These are phyloP conservation scores for Heliangelus exortis DNA, from an alignment of 2,797 vertebrate genomes.

Conservation along the genomic window DNA sequence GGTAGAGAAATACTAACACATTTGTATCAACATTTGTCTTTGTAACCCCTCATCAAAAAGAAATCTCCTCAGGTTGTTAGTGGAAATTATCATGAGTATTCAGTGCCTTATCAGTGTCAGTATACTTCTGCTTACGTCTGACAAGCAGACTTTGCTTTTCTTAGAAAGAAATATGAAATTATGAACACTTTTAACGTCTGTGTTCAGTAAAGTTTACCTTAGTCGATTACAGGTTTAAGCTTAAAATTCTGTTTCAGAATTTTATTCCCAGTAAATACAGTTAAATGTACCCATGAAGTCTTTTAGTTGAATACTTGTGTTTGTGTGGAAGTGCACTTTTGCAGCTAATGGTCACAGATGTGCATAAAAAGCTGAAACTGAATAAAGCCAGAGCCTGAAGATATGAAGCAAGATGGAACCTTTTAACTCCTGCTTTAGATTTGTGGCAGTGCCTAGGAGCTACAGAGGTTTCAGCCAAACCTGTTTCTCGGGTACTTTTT, in stretches of 20 bases:
- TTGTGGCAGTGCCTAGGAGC: background rate
- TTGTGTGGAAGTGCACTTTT: background rate
- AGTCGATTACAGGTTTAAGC: background rate
- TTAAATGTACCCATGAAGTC: background rate
- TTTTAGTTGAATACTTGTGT: background rate
- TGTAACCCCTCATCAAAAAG: background rate
- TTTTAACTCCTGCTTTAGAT: background rate
- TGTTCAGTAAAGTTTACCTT: conserved; percentile 6
- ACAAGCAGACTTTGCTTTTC: background rate
- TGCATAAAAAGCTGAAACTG: background rate
- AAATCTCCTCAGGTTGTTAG: background rate
- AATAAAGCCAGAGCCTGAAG: background rate
- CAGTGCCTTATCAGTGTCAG: background rate
- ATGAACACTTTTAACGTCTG: background rate
- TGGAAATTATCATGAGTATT: background rate
- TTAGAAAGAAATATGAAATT: background rate
- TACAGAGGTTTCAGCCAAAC: background rate
- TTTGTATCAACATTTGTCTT: background rate
- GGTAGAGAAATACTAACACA: background rate
- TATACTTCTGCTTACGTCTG: background rate
- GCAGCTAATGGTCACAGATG: background rate
- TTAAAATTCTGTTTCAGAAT: conserved; percentile 1
- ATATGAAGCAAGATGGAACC: background rate
- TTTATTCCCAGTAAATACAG: background rate
- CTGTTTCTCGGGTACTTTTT: background rate